These are phyloP conservation scores for Pyrocephalus nanus DNA, from an alignment of 2,797 vertebrate species.

Conservation along the genomic window DNA sequence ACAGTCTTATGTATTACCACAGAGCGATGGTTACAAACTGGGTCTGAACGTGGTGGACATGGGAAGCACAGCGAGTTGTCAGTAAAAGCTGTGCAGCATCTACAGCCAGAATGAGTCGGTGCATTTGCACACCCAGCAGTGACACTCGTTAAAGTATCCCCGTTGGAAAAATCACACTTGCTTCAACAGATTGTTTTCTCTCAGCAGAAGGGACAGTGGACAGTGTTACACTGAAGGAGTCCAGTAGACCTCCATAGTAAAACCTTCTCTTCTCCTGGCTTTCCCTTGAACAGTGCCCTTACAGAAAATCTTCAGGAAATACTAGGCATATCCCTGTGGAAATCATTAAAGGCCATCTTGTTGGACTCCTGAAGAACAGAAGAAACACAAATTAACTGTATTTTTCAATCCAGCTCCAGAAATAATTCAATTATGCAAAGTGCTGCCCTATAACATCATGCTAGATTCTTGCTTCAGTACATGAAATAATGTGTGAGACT, in stretches of 20 bases:
- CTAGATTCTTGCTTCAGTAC: not conserved
- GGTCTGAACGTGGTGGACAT: rapidly evolving
- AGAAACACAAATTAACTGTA: not conserved
- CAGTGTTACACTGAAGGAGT: not conserved
- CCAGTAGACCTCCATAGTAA: not conserved
- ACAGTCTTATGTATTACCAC: rapidly evolving
- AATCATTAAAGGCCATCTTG: not conserved
- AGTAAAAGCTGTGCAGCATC: rapidly evolving
- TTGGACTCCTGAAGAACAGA: not conserved
- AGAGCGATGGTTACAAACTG: not conserved
- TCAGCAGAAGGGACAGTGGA: not conserved
- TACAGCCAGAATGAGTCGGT: not conserved
- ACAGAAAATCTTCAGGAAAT: not conserved
- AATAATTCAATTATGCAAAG: not conserved
- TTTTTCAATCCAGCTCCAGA: not conserved
- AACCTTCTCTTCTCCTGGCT: not conserved
- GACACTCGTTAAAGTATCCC: not conserved
- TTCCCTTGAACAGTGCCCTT: not conserved
- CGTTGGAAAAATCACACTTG: not conserved
- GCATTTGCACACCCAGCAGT: not conserved
- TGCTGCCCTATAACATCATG: rapidly evolving
- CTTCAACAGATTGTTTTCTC: not conserved
- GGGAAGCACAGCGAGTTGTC: not conserved
- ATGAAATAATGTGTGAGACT: not conserved
- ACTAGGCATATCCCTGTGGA: not conserved